Evolutionary conservation across 2,113 vertebrate species (phyloP).

Genomic region (Numida meleagris): DNA sequence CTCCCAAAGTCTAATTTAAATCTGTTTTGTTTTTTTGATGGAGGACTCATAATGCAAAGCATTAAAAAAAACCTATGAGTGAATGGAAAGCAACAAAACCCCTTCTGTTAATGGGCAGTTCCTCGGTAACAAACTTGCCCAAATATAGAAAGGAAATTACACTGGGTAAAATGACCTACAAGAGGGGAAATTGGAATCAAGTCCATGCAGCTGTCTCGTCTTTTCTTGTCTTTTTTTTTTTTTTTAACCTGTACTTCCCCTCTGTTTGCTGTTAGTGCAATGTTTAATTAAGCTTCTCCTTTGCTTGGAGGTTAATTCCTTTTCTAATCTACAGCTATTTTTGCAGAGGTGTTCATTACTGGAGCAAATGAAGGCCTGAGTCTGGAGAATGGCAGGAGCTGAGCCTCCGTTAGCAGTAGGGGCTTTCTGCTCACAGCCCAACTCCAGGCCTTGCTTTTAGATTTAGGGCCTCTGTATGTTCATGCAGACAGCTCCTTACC

Average conservation of each 20-base stretch:
- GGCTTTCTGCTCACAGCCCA: not conserved
- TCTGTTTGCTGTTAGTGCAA: not conserved
- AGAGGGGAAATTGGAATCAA: conserved; percentile 28
- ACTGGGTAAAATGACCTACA: conserved; percentile 39
- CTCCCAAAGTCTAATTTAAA: conserved; percentile 66
- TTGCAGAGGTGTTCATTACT: conserved; percentile 45
- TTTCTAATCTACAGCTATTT: conserved; percentile 38
- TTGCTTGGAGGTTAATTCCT: conserved; percentile 48
- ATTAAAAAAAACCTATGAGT: conserved; percentile 22
- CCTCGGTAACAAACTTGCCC: not conserved
- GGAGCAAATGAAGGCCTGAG: not conserved
- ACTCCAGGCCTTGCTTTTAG: rapidly evolving
- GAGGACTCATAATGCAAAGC: conserved; percentile 32
- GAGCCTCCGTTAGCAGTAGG: not conserved
- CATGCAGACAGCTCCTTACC: not conserved
- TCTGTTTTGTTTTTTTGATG: conserved; percentile 35
- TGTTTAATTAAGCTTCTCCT: conserved; percentile 35
- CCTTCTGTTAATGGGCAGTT: not conserved
- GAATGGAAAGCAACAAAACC: not conserved
- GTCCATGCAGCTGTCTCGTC: conserved; percentile 8
- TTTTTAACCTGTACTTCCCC: not conserved
- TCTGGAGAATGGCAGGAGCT: conserved; percentile 8
- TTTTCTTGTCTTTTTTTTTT: not conserved
- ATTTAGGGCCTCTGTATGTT: not conserved
- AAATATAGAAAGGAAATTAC: conserved; percentile 51